Evolutionary conservation across 2,888 invertebrate species (phyloP), one percentile per base, ranked within the genome.

Genomic region (Beris morrisii): DNA sequence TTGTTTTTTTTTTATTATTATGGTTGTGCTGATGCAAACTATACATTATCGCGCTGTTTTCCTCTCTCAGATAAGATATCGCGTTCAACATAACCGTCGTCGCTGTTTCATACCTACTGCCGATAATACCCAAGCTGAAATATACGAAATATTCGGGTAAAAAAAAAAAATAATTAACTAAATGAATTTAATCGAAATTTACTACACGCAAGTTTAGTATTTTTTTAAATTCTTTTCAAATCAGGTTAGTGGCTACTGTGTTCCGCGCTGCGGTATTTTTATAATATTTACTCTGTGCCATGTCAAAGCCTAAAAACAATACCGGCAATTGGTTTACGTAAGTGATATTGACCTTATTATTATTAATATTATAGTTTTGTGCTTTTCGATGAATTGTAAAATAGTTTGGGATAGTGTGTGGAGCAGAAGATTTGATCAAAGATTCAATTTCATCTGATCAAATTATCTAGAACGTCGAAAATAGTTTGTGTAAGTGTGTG

Each of bases 281-380:
- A 15, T 7, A 13, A 12, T 12, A 45, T 12, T 45, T 3, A 45
- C 45, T 12, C 12, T 45, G 48, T 15, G 53, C 48, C n/a, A 66
- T 66, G 66, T 54, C 46, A 32, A 66, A 66, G 48, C 54, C 46
- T 38, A 44, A 50, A 30, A 61, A 55, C 54, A 66, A 64, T 44
- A 43, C 56, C 61, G 67, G 65, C 64, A 69, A 69, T 63, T 69
- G 69, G 67, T 67, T 69, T 67, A 69, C 69, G 69, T 69, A 69
- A 69, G 69, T 65, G 30, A 12, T 46, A 1, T 38, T 38, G 9
- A 38, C 38, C 1, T 38, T 38, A 38, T 38, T 38, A 22, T 22
- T 22, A 22, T 22, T 22, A 22, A 22, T 22, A 22, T 22, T 22
- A 22, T 38, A 5, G 38, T 38, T 38, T 38, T 38, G 38, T 9